Evolutionary conservation across 2,113 vertebrate genomes (phyloP).

Genomic region (Otocyon megalotis): DNA sequence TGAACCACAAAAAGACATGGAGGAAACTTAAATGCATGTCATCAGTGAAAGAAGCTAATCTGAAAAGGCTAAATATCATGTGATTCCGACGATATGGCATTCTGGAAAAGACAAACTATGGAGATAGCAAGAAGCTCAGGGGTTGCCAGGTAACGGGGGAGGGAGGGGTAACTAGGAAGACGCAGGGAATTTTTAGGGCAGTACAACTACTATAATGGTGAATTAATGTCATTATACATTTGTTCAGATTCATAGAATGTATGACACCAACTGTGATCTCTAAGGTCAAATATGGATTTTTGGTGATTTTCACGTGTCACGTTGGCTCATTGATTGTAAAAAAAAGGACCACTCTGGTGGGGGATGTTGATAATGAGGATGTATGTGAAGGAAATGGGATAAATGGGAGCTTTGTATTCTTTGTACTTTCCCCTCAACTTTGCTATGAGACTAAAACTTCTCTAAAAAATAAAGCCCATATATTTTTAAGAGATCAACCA

Average conservation of each 20-base stretch:
- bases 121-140: neutral
- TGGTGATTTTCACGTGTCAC: neutral
- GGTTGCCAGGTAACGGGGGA: neutral
- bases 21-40: neutral
- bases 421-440: neutral
- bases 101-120: neutral
- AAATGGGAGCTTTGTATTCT: neutral
- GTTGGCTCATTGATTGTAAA: neutral
- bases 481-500: neutral
- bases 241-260: neutral
- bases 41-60: neutral
- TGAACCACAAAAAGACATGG: neutral
- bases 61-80: neutral
- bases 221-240: neutral
- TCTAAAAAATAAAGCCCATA: neutral
- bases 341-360: neutral
- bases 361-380: neutral
- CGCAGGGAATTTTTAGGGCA: neutral
- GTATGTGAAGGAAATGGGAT: accelerated
- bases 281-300: neutral
- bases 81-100: neutral
- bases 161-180: neutral
- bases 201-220: neutral
- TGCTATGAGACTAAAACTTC: neutral
- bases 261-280: neutral